These are phyloP conservation scores for Limnephilus rhombicus DNA, from an alignment of 2,888 invertebrate genomes.

Conservation along the genomic window DNA sequence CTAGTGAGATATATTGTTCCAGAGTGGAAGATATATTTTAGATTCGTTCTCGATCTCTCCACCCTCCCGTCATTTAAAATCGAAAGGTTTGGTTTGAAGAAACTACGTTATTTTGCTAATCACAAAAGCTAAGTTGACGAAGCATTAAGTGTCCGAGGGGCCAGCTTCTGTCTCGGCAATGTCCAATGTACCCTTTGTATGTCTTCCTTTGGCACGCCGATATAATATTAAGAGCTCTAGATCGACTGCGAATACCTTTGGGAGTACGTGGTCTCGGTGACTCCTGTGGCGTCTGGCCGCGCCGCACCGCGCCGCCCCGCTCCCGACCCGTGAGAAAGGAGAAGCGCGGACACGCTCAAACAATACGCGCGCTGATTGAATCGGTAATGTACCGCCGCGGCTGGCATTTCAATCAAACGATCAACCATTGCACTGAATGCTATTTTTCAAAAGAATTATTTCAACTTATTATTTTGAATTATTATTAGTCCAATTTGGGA, in stretches of 20 bases:
- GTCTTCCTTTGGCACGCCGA: neutral
- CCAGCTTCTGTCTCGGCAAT: neutral
- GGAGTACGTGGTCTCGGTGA: neutral
- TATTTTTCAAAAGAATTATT: too few species aligned
- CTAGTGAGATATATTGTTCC: too few species aligned
- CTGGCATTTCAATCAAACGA: neutral
- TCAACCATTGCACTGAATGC: neutral
- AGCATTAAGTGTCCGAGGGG: neutral
- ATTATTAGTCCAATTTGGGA: too few species aligned
- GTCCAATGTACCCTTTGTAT: neutral
- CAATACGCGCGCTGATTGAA: constrained; percentile 15
- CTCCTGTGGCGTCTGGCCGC: neutral
- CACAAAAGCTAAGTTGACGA: neutral
- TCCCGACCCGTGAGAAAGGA: neutral
- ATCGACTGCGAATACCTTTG: neutral
- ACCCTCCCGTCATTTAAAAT: too few species aligned
- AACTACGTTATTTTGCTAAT: too few species aligned
- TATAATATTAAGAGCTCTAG: neutral
- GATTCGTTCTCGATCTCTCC: too few species aligned
- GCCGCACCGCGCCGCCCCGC: neutral
- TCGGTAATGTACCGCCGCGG: neutral
- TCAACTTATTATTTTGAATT: too few species aligned
- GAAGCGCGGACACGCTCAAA: neutral
- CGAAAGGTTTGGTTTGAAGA: too few species aligned
- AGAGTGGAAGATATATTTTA: too few species aligned